Conservation (phyloP, 2,888 invertebrate genomes). For the Limnephilus lunatus region DNA sequence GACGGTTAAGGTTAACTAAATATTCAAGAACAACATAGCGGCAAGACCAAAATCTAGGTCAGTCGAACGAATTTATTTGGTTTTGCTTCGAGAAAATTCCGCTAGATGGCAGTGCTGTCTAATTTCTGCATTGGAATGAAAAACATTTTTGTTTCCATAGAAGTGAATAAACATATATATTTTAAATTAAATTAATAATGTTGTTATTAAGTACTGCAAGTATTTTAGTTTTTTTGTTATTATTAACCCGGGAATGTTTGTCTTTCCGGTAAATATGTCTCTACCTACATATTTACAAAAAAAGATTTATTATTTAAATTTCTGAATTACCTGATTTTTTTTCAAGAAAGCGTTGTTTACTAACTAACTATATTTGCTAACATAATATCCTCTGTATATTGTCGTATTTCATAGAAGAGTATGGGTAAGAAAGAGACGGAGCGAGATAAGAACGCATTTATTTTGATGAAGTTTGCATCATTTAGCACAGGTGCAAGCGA, state of each 20-base stretch:
- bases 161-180: too few relatives aligned
- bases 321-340: too few relatives aligned
- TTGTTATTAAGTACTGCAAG: too few relatives aligned
- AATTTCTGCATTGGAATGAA: neutral
- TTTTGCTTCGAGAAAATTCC: conserved; percentile 13
- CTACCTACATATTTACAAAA: too few relatives aligned
- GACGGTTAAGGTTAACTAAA: neutral
- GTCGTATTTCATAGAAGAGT: neutral
- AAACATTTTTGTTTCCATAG: neutral
- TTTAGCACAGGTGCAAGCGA: neutral
- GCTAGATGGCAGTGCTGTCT: neutral
- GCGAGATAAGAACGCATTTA: neutral
- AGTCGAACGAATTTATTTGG: neutral
- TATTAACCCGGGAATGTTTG: neutral
- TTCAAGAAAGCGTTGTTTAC: too few relatives aligned
- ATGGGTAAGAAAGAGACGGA: neutral
- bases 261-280: too few relatives aligned
- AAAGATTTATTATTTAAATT: too few relatives aligned
- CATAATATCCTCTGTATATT: too few relatives aligned
- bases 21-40: neutral
- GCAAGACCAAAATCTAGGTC: neutral
- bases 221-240: neutral
- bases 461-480: neutral
- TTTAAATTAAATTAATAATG: too few relatives aligned
- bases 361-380: too few relatives aligned